Percentiles rank a stretch among this genome's conserved stretches.
phyloP scores from a whole-genome alignment of 64 coral and sea anemone species.

The Dendrophyllia cribrosa region DNA sequence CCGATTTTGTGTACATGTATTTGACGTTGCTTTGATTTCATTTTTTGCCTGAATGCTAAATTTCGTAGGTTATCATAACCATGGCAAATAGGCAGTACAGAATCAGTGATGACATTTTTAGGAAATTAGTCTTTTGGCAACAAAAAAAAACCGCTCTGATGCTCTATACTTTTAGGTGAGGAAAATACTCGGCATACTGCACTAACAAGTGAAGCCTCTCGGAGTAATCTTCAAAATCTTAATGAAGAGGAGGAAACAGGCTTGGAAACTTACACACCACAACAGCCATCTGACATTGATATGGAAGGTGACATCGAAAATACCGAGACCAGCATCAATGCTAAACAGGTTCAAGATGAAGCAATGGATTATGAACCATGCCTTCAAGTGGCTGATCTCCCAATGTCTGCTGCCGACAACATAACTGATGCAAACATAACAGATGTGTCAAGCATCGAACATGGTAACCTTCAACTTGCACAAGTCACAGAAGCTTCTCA shows the following conservation, averaged over 20 bases:
- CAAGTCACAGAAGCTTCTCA: neutral
- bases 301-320: neutral
- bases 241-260: neutral
- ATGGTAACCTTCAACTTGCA: neutral
- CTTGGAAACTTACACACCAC: neutral
- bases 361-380: slow-evolving; percentile 38
- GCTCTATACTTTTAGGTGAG: neutral
- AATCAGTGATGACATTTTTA: too few species aligned
- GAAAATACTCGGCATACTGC: neutral
- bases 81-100: too few species aligned
- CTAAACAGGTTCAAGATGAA: slow-evolving; percentile 16
- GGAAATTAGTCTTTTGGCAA: too few species aligned
- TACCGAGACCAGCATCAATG: neutral
- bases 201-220: neutral
- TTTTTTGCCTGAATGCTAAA: too few species aligned
- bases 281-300: neutral
- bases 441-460: neutral
- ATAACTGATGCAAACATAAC: neutral
- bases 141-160: neutral
- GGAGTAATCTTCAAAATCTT: slow-evolving; percentile 2
- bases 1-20: too few species aligned
- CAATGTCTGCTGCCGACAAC: neutral
- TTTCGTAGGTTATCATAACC: too few species aligned
- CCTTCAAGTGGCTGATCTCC: slow-evolving; percentile 12
- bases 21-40: too few species aligned